Evolutionary conservation across 2,888 invertebrate genomes (phyloP).

Genomic region (Pyrrhosoma nymphula): DNA sequence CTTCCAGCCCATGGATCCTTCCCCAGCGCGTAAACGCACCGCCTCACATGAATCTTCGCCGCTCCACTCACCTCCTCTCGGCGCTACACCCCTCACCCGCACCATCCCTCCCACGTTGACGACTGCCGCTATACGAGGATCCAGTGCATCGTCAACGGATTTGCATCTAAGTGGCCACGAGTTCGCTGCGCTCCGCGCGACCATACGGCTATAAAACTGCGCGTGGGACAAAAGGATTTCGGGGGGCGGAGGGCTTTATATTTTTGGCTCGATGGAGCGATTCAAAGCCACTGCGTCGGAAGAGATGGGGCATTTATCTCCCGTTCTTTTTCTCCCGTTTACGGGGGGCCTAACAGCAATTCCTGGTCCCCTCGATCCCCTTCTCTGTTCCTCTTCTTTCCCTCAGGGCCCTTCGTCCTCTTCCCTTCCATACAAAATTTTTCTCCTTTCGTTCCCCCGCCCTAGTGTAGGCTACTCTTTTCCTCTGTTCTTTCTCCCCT

Average conservation of each 20-base stretch:
- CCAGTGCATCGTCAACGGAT: slow-evolving; percentile 31
- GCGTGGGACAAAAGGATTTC: slow-evolving; percentile 51
- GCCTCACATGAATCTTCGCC: not conserved
- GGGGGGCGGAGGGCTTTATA: not conserved
- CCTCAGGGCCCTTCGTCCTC: not conserved
- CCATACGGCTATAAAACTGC: slow-evolving; percentile 59
- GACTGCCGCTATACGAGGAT: not conserved
- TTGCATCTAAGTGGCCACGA: slow-evolving; percentile 63
- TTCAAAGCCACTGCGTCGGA: slow-evolving; percentile 52
- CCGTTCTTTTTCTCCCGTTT: not conserved
- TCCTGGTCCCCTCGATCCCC: not conserved
- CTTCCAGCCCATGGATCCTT: not conserved
- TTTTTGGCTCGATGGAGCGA: slow-evolving; percentile 58
- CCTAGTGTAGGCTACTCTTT: not conserved
- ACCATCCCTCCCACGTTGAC: not conserved
- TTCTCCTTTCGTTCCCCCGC: not conserved
- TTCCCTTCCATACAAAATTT: not conserved
- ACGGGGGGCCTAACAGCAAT: not conserved
- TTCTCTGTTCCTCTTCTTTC: not conserved
- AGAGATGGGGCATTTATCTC: slow-evolving; percentile 63
- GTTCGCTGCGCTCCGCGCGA: slow-evolving; percentile 44
- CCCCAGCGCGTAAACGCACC: not conserved
- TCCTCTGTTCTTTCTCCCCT: not conserved
- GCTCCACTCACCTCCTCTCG: not conserved
- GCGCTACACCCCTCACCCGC: not conserved